phyloP scores from a whole-genome alignment of 2,113 vertebrate genomes.

The Pterophyllum scalare region DNA sequence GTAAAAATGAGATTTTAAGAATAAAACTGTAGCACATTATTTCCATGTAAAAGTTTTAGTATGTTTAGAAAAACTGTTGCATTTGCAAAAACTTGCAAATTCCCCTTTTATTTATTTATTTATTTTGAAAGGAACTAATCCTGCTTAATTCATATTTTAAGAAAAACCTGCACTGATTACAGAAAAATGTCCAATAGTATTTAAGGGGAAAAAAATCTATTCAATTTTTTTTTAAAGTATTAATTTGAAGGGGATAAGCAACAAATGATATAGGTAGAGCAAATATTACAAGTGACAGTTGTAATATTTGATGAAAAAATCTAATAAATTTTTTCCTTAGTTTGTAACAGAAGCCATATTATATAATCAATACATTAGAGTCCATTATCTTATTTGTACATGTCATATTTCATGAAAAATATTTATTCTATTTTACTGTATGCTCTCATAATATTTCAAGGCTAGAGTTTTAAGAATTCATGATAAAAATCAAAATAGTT shows the following conservation, averaged over 20 bases:
- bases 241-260: not conserved
- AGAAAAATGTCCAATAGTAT: not conserved
- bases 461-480: not conserved
- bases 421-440: too few species aligned
- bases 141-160: not conserved
- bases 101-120: too few species aligned
- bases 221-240: not conserved
- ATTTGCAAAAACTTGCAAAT: too few species aligned
- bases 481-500: not conserved
- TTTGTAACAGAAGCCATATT: not conserved
- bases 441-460: not conserved
- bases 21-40: not conserved
- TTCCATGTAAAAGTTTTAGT: not conserved
- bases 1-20: not conserved
- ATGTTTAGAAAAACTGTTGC: not conserved
- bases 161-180: not conserved
- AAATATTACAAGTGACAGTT: too few species aligned
- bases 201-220: not conserved
- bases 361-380: not conserved
- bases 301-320: too few species aligned
- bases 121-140: not conserved
- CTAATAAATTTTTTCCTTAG: too few species aligned
- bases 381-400: not conserved
- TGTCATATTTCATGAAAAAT: not conserved
- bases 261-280: too few species aligned